Percentiles rank a stretch among this genome's conserved stretches.
These are phyloP conservation scores for Lasaia peninsularis DNA, from an alignment of 1,140 invertebrate species.

Conservation along the genomic window DNA sequence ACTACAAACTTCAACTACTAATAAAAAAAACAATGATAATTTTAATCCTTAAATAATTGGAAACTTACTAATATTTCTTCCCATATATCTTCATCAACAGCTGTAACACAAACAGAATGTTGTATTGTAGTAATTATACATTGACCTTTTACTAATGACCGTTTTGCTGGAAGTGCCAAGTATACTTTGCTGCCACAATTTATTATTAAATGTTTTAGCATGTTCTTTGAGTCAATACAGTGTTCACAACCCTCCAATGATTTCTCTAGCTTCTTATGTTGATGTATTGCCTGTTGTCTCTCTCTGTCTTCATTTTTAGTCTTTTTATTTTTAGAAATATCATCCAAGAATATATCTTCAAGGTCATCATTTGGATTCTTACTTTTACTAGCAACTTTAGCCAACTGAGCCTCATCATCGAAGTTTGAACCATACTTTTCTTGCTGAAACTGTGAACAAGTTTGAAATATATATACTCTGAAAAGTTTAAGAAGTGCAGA, in stretches of 20 bases:
- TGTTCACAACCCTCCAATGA: conserved; percentile 88
- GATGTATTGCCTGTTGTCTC: conserved; percentile 83
- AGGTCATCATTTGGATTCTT: conserved; percentile 86
- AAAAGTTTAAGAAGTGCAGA: too few relatives aligned
- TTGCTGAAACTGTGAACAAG: conserved; percentile 86
- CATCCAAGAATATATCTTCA: conserved; percentile 92
- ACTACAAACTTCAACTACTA: too few relatives aligned
- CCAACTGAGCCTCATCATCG: conserved; percentile 90
- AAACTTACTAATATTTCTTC: conserved; percentile 86
- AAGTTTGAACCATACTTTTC: conserved; percentile 91
- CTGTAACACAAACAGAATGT: conserved; percentile 87
- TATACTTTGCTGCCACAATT: conserved; percentile 89
- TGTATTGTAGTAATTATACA: conserved; percentile 92
- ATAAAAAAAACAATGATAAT: too few relatives aligned
- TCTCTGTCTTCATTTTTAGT: conserved; percentile 82
- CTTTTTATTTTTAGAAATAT: conserved; percentile 81
- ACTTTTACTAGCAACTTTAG: conserved; percentile 83
- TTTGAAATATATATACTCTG: neutral
- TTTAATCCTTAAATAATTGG: neutral
- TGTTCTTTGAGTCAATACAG: conserved; percentile 89
- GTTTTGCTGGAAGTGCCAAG: conserved; percentile 86
- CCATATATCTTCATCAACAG: conserved; percentile 96
- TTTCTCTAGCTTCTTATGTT: conserved; percentile 83
- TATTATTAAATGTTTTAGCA: conserved; percentile 93
- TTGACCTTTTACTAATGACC: conserved; percentile 90